Evolutionary conservation across 2,888 invertebrate species (phyloP).

Genomic region (Ashinkailepas kermadecensis): DNA sequence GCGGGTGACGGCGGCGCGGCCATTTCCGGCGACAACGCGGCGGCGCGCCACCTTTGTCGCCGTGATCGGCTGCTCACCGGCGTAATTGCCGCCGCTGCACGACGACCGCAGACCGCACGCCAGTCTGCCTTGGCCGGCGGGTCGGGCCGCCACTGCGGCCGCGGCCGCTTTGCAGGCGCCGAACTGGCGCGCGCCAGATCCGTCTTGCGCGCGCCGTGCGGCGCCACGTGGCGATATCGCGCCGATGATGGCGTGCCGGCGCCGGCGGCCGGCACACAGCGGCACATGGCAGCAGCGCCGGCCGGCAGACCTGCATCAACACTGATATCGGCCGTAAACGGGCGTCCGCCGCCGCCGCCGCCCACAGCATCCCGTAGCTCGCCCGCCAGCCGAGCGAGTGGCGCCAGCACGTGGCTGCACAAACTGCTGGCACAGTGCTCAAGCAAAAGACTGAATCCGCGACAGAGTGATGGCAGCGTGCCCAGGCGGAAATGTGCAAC

Average conservation of each 20-base stretch:
- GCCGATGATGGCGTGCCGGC: not conserved
- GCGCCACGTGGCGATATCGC: not conserved
- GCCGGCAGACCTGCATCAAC: constrained; percentile 1
- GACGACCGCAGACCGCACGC: not conserved
- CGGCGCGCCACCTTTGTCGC: not conserved
- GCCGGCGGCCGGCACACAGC: not conserved
- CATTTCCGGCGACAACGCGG: too few relatives aligned
- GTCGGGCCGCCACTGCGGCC: not conserved
- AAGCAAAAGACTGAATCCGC: too few relatives aligned
- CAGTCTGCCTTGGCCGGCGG: not conserved
- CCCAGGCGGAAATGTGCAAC: too few relatives aligned
- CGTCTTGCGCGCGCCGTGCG: not conserved
- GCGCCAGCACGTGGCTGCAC: too few relatives aligned
- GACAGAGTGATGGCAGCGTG: too few relatives aligned
- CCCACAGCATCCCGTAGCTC: too few relatives aligned
- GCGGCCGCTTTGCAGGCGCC: not conserved
- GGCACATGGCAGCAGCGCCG: too few relatives aligned
- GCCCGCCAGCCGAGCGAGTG: too few relatives aligned
- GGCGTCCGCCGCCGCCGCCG: not conserved
- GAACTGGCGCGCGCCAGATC: not conserved
- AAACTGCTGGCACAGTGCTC: too few relatives aligned
- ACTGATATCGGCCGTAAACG: constrained; percentile 8
- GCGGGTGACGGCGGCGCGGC: too few relatives aligned
- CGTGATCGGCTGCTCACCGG: not conserved
- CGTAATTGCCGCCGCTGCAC: not conserved